A percentile compares a stretch with the other conserved stretches of the same genome.
Conservation (phyloP, 2,888 invertebrate genomes). For the Protonemura montana region DNA sequence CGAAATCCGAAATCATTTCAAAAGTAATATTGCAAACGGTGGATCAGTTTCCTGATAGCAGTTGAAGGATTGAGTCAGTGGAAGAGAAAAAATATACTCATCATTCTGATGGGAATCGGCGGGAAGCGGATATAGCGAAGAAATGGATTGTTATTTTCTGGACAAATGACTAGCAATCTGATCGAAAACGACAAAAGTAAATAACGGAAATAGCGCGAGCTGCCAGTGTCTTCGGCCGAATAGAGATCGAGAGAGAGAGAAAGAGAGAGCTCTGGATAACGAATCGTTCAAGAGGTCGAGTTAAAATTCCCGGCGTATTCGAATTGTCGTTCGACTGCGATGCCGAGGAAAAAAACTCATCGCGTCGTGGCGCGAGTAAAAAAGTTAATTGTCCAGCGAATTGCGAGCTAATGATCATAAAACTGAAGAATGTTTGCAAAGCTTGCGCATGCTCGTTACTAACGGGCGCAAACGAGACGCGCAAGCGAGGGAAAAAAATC, state of each 20-base stretch:
- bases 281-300: not conserved
- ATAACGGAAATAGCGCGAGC: not conserved
- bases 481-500: not conserved
- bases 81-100: not conserved
- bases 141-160: constrained; percentile 12
- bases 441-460: not conserved
- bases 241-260: not conserved
- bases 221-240: no score
- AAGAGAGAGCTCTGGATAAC: not conserved
- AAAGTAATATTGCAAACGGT: not conserved
- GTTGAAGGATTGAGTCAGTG: not conserved
- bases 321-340: no score
- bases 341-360: not conserved
- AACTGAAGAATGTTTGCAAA: not conserved
- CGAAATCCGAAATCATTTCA: no score
- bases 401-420: not conserved
- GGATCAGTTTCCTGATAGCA: not conserved
- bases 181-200: not conserved
- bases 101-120: not conserved
- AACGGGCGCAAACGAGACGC: no score
- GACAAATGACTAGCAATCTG: not conserved
- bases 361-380: not conserved
- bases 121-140: not conserved
- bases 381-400: constrained; percentile 9
- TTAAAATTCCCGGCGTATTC: not conserved